A percentile compares a stretch with the other conserved stretches of the same genome.
These are phyloP conservation scores for Lithophane leautieri DNA, from an alignment of 2,888 invertebrate species.

Conservation along the genomic window DNA sequence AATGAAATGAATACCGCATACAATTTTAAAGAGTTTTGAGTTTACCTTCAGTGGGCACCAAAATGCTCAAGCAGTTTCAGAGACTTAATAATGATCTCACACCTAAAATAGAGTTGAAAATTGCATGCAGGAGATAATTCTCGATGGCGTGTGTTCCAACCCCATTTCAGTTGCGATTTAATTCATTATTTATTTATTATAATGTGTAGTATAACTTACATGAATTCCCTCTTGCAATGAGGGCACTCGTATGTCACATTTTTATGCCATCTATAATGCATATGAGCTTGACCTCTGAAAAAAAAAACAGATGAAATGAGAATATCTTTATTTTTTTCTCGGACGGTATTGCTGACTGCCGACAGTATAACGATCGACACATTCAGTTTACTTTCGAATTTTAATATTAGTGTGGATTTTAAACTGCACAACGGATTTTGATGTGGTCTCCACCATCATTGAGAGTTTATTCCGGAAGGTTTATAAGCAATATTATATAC, in stretches of 20 bases:
- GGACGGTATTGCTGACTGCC: neutral
- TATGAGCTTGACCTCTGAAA: conserved; percentile 82
- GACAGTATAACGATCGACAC: neutral
- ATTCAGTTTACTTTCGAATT: neutral
- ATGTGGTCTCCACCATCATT: neutral
- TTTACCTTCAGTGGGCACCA: neutral
- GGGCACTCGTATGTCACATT: conserved; percentile 85
- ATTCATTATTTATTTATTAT: neutral
- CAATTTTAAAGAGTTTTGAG: neutral
- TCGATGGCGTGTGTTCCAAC: neutral
- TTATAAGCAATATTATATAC: neutral
- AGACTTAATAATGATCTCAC: neutral
- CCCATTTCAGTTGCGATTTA: neutral
- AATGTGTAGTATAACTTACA: conserved; percentile 74
- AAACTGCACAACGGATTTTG: neutral
- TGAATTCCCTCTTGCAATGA: conserved; percentile 83
- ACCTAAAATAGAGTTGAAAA: neutral
- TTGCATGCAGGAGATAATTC: neutral
- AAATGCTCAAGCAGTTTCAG: neutral
- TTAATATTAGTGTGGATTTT: neutral
- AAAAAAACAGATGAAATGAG: neutral
- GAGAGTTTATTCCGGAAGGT: neutral
- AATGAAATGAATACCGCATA: too few relatives aligned
- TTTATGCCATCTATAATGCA: conserved; percentile 85
- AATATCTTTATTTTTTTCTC: neutral